Evolutionary conservation across 64 coral and sea anemone genomes (phyloP), one percentile per base, ranked within the genome.

Genomic region (Cladopsammia gracilis): DNA sequence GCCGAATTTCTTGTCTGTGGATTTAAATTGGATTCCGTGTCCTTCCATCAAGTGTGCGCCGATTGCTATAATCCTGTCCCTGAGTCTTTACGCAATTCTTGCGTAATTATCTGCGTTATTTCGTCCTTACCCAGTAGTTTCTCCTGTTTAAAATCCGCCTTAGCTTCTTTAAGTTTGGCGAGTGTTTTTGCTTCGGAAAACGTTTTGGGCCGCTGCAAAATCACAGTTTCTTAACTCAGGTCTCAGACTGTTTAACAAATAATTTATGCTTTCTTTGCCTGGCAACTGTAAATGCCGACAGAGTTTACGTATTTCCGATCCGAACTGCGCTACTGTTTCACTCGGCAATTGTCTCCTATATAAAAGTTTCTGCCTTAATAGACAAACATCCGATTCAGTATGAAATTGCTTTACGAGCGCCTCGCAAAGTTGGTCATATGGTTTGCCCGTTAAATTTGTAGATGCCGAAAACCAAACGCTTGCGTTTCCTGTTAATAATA

Each of bases 301-400:
- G 22, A 82, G 71, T 15, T 23, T 83, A 0, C 78, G 48, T 4
- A 71, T 62, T 74, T 91, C 34, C 54, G 7, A 53, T 51, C 47
- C 47, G 11, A 82, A 91, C 0, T 91, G 62, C 59, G 89, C 78
- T 3, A 91, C 78, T 0, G 78, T 71, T 47, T 91, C 89, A 3
- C 20, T 91, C 22, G 50, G 3, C 23, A 50, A 10, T 84, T 91
- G 89, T 75, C 83, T 83, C 9, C 58, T 58, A 25, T 91, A 64
- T 5, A 78, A 4, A 60, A 83, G 70, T 70, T 83, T 51, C 46
- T 83, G 89, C 73, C 89, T 48, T 22, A 91, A 62, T n/a, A 67
- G 23, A 78, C 89, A 83, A 5, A 71, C 57, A 49, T 69, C 19
- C 7, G 78, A 64, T 12, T 91, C 68, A 13, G 89, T 70, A 57